Base-by-base conservation (phyloP, 2,797 vertebrate species). In the Champsocephalus gunnari region DNA sequence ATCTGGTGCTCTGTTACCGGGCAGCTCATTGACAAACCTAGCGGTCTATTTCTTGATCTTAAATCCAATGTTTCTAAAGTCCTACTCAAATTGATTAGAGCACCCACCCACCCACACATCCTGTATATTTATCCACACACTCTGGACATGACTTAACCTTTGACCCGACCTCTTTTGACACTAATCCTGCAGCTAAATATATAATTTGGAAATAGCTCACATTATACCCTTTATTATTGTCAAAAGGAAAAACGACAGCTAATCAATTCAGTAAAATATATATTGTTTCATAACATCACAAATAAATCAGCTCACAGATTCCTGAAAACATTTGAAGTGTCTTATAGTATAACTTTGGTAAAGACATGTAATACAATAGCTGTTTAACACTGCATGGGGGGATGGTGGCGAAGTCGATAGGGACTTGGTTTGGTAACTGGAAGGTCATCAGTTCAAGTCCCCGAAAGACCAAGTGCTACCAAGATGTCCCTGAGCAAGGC, bases 301-400 rank as follows among this genome's bases (percentile, higher is more conserved):
- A 5, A 61, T 28, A 54, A 9, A 41, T 34, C 3, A 6, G 12
- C 9, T 38, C 21, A 24, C 9, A 28, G 38, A 19, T 5, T 6
- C 13, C 24, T 51, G 3, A 50, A 66, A 55, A 62, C 32, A 55
- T 55, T 41, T 65, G 13, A 55, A 43, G n/a, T 12, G 28, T 28
- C 58, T 9, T 86, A 24, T 19, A 6, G 79, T 21, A 4, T 10
- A 73, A 13, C 3, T 51, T 32, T 58, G 10, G 86, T 16, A 84
- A 41, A 66, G 14, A 58, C n/a, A n/a, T n/a, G n/a, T n/a, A n/a
- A n/a, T n/a, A n/a, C n/a, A n/a, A n/a, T n/a, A n/a, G n/a, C n/a
- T n/a, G n/a, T n/a, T n/a, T n/a, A n/a, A n/a, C 28, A 7, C 5
- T 19, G 12, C 4, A 51, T 21, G 21, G 21, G 21, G 21, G 21